Base-by-base conservation (phyloP, 2,888 invertebrate species). In the Dichetophora obliterata region DNA sequence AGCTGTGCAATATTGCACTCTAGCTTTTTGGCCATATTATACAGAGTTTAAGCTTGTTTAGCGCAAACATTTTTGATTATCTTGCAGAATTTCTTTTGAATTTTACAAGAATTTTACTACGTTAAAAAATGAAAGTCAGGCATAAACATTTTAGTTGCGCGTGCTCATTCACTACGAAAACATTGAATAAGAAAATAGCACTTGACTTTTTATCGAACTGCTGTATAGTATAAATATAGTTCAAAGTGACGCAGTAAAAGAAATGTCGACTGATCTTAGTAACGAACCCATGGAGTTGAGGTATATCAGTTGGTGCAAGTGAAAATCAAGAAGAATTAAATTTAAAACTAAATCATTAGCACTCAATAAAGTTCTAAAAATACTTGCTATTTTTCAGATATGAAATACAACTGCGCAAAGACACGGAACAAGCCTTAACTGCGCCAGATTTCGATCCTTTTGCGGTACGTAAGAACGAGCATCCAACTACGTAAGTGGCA, bases 401-500 rank as follows among this genome's bases (percentile, higher is more conserved):
- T 79, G 87, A 86, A 82, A 88, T 89, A 63, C 85, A 86, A 76
- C 86, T 87, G 63, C 86, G 84, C 73, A 88, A 87, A 83, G 93
- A 95, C 90, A 89, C 90, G 48, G 95, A 95, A 88, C 90, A 91
- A 65, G 91, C 88, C 76, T 82, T 86, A 79, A 87, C 89, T 80
- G 85, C 87, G 80, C 89, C 90, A 76, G 91, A 92, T 52, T 95
- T 92, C 86, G 94, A 96, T 90, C 95, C 95, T 0, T 95, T 96
- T 88, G 88, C 91, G 65, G 93, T 93, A 82, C 91, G 96, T 74
- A 92, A 92, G 83, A 90, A 93, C 84, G 92, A 92, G 68, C 94
- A 94, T 89, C 94, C 95, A 77, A 95, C 95, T 79, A 94, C 95
- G 95, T 95, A 91, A 94, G 95, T 84, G 3, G 5, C 34, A 16